Base-by-base conservation (phyloP, 2,888 invertebrate species). In the Prenolepis imparis region DNA sequence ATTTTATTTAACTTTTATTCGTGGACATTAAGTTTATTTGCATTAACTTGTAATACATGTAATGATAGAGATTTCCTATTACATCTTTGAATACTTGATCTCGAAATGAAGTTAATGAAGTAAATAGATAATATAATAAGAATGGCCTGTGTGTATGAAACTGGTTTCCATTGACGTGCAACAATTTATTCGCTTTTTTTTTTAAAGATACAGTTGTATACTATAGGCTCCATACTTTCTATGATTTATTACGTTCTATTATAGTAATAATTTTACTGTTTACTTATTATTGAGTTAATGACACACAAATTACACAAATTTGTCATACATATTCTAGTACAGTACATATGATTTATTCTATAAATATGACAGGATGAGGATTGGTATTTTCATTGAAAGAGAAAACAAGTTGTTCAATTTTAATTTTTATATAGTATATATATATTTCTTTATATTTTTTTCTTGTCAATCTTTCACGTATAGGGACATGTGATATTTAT, bases 401-500 rank as follows among this genome's bases (percentile, higher is more conserved):
- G 36, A 44, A 18, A 32, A 57, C 32, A 28, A 9, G n/a, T n/a
- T 52, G 18, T 41, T 57, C 41, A 64, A 41, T 57, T 78, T 70
- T 52, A 70, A 70, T 32, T 70, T 70, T 52, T 28, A 39, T 41
- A 67, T 28, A 67, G 12, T 36, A 32, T 24, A 41, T 59, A 57
- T 41, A 73, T 28, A 15, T 55, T 8, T 32, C 39, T 36, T 55
- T 61, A 36, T 36, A 3, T 80, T 21, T 67, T 21, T 64, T 66
- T 57, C 39, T 77, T 28, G 32, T 52, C 57, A 1, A 36, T 57
- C 24, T 48, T 4, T 39, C 18, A 36, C 21, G 15, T 64, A 55
- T 44, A 78, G 52, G 15, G 28, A 41, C 48, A 66, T 55, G 24
- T 41, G 41, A 59, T 67, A 59, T 57, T 64, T 77, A 57, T 66